Conservation (phyloP, 2,888 invertebrate species). For the Thalpophila matura region DNA sequence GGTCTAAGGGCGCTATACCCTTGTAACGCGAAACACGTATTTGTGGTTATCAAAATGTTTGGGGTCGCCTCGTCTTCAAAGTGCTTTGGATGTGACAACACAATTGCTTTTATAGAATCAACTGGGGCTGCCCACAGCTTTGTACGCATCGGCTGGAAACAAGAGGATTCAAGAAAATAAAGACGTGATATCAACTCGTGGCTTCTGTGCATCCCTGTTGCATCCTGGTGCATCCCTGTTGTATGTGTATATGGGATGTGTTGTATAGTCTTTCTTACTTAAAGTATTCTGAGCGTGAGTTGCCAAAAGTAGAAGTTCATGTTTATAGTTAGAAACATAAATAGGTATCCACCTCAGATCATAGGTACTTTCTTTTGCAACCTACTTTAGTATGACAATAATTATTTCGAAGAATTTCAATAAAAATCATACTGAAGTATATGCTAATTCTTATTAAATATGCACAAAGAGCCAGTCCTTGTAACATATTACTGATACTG, state of each 20-base stretch:
- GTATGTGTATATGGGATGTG: neutral
- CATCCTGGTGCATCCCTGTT: neutral
- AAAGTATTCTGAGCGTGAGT: too few species aligned
- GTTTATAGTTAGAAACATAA: too few species aligned
- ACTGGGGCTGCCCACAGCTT: slow-evolving; percentile 36
- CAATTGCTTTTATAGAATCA: slow-evolving; percentile 58
- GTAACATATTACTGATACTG: too few species aligned
- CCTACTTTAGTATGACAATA: too few species aligned
- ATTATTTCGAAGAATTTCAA: too few species aligned
- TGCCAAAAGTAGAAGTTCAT: too few species aligned
- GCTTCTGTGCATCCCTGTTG: slow-evolving; percentile 5
- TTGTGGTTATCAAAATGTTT: slow-evolving; percentile 79
- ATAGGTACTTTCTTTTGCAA: too few species aligned
- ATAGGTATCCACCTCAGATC: too few species aligned
- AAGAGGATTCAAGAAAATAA: slow-evolving; percentile 37
- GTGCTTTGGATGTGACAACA: slow-evolving; percentile 64
- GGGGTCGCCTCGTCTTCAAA: slow-evolving; percentile 70
- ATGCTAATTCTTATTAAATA: too few species aligned
- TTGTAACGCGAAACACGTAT: slow-evolving; percentile 79
- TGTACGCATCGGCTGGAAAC: slow-evolving; percentile 37
- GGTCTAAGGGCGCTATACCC: slow-evolving; percentile 73
- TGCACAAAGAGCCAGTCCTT: too few species aligned
- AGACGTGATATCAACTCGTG: slow-evolving; percentile 25
- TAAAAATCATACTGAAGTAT: too few species aligned
- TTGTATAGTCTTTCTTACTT: neutral